phyloP scores from a whole-genome alignment of 1,140 invertebrate species.

The Drosophila pachea region DNA sequence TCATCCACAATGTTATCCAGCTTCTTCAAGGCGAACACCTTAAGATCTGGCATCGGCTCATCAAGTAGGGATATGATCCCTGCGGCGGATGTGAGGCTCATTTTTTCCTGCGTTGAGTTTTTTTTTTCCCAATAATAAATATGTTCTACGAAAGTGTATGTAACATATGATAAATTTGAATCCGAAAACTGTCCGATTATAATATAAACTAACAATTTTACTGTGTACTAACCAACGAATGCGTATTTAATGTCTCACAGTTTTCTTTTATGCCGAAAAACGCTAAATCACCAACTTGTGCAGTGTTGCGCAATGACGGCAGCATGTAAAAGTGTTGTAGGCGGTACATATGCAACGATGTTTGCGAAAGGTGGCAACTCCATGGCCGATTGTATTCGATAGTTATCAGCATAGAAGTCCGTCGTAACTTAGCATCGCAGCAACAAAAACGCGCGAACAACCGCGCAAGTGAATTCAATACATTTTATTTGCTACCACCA shows the following conservation, averaged over 20 bases:
- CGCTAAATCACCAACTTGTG: constrained; percentile 67
- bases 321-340: constrained; percentile 14
- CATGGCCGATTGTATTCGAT: not conserved
- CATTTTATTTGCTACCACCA: constrained; percentile 5
- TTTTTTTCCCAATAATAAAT: constrained; percentile 48
- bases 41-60: constrained; percentile 94
- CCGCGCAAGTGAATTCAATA: constrained; percentile 10
- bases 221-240: constrained; percentile 62
- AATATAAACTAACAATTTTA: constrained; percentile 7
- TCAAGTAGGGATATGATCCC: constrained; percentile 97
- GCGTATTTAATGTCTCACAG: constrained; percentile 52
- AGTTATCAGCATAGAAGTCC: not conserved
- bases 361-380: constrained; percentile 1
- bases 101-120: constrained; percentile 55
- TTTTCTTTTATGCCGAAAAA: constrained; percentile 72
- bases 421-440: constrained; percentile 31
- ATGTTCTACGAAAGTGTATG: constrained; percentile 47
- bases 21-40: constrained; percentile 94
- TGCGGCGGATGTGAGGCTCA: constrained; percentile 82
- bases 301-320: constrained; percentile 39
- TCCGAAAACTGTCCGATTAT: constrained; percentile 5
- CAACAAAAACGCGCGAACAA: constrained; percentile 57
- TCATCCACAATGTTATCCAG: constrained; percentile 96
- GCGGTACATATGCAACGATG: not conserved
- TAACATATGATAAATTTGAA: constrained; percentile 48